Evolutionary conservation across 2,888 invertebrate genomes (phyloP), one percentile per base, ranked within the genome.

Genomic region (Eupithecia subfuscata): DNA sequence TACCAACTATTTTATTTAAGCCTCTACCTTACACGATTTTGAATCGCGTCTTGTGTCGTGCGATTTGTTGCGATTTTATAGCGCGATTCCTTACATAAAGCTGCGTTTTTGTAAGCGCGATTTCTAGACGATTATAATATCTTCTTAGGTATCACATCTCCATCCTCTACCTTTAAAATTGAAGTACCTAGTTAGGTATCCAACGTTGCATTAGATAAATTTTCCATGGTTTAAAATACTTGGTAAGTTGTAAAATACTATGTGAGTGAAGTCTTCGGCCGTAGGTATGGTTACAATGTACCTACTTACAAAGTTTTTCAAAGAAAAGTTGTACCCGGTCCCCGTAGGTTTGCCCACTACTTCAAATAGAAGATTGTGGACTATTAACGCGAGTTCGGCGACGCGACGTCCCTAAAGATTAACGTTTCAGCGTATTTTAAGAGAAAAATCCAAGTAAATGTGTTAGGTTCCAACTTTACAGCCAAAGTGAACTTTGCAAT

Each of bases 281-380:
- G 12, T 25, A 25, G 34, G 34, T 64, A 25, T 34, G 64, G 14
- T 64, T 18, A 64, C 64, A 34, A 22, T 37, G 37, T 40, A 40
- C n/a, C 22, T 12, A 40, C n/a, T 22, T 11, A 37, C 40, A 22
- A 11, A 16, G 6, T 22, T 68, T 43, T 68, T 65, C 34, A 65
- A 70, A 30, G 64, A 22, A 30, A 73, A 63, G 63, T 70, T 18
- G 52, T 60, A 71, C 63, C 0, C 64, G 68, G 48, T 86, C 86
- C 85, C 87, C 77, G 73, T 81, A 87, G 88, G 85, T 88, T 90
- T 88, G 82, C 83, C 82, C 84, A 79, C 79, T 82, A 82, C 82
- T 86, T 80, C 84, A 81, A 83, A 84, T 81, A 81, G 85, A 87
- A 89, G 88, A 89, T 89, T 88, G 87, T 84, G 85, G 87, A 88